Percentiles rank a stretch among this genome's conserved stretches.
These are phyloP conservation scores for Lymantria dispar DNA, from an alignment of 2,888 invertebrate species.

Conservation along the genomic window DNA sequence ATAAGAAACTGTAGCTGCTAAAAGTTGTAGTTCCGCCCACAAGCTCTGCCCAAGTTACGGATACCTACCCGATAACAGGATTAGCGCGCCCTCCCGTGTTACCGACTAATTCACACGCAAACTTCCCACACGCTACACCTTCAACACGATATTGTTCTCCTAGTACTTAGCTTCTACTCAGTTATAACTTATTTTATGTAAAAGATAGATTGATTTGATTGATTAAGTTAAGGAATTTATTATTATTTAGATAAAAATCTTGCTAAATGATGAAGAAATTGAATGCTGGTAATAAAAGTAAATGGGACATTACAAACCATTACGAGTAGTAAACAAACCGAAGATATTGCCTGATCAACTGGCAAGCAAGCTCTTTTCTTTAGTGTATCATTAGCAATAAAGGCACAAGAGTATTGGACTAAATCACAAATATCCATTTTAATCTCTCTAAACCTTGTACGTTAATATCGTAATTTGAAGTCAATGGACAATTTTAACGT, in stretches of 20 bases:
- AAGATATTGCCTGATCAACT: too few relatives aligned
- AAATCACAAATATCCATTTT: constrained; percentile 11
- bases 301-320: too few relatives aligned
- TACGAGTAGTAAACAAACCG: too few relatives aligned
- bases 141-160: constrained; percentile 51
- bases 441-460: background rate
- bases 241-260: too few relatives aligned
- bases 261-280: too few relatives aligned
- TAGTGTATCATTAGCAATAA: background rate
- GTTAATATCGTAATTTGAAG: constrained; percentile 2
- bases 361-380: background rate
- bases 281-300: too few relatives aligned
- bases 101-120: constrained; percentile 69
- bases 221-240: too few relatives aligned
- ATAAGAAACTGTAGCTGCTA: constrained; percentile 50
- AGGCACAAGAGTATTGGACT: constrained; percentile 10
- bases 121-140: constrained; percentile 60
- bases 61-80: constrained; percentile 71
- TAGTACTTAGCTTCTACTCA: constrained; percentile 45
- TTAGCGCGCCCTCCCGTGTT: constrained; percentile 64
- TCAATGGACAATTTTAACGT: constrained; percentile 42
- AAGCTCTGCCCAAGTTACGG: constrained; percentile 42
- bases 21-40: constrained; percentile 54
- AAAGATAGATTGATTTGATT: too few relatives aligned
- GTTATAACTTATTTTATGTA: too few relatives aligned